These are phyloP conservation scores for Uria aalge DNA, from an alignment of 2,113 vertebrate genomes.

Conservation along the genomic window DNA sequence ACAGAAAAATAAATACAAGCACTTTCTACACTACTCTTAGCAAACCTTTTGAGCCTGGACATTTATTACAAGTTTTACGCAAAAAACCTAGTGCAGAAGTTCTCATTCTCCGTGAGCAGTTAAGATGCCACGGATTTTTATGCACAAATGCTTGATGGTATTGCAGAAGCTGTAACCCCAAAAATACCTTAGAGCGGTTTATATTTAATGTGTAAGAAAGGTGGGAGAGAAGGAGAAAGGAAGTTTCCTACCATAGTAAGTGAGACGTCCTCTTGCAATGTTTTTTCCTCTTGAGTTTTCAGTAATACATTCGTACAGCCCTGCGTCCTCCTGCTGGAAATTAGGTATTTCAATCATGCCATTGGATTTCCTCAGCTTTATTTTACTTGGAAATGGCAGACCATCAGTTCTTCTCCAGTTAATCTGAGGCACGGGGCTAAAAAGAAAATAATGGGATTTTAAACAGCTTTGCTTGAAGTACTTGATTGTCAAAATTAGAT, in stretches of 20 bases:
- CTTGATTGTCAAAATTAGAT: background rate
- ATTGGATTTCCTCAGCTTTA: slow-evolving; percentile 85
- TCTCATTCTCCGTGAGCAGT: background rate
- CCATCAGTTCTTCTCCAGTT: slow-evolving; percentile 92
- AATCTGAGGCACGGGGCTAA: slow-evolving; percentile 91
- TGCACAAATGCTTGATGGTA: background rate
- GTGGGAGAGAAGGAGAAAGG: background rate
- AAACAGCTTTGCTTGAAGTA: slow-evolving; percentile 20
- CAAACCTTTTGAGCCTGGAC: background rate
- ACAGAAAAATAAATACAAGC: background rate
- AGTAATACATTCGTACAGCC: slow-evolving; percentile 89
- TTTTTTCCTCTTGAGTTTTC: slow-evolving; percentile 93
- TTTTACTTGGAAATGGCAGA: slow-evolving; percentile 86
- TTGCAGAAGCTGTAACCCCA: background rate
- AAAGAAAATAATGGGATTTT: background rate
- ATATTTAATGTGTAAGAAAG: accelerated
- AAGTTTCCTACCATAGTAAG: slow-evolving; percentile 87
- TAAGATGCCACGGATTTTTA: background rate
- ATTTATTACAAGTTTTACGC: background rate
- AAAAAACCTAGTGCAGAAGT: background rate
- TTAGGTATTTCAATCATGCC: slow-evolving; percentile 90
- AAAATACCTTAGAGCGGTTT: background rate
- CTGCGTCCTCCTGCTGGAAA: slow-evolving; percentile 92
- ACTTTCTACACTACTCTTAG: background rate
- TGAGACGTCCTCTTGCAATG: slow-evolving; percentile 85